These are phyloP conservation scores for Tricholaema leucomelas DNA, from an alignment of 2,113 vertebrate species.

Conservation along the genomic window DNA sequence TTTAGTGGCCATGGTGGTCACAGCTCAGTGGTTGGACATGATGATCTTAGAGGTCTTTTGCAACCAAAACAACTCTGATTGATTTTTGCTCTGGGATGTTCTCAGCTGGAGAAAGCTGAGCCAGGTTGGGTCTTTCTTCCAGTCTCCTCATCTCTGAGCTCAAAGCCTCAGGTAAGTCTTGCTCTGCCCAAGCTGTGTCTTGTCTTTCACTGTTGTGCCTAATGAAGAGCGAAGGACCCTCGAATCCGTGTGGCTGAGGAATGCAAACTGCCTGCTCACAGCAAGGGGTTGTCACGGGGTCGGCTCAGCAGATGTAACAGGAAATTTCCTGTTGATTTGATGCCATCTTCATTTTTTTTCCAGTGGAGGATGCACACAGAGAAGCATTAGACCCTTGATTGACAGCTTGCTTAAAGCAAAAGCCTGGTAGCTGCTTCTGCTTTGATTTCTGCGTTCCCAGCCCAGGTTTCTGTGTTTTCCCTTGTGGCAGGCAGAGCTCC, in stretches of 20 bases:
- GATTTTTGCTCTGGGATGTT: background rate
- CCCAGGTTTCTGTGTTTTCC: too few relatives aligned
- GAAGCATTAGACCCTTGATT: background rate
- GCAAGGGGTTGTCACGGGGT: background rate
- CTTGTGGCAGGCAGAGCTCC: background rate
- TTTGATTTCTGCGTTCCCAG: background rate
- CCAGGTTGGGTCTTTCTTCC: background rate
- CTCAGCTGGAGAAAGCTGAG: background rate
- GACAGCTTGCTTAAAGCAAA: background rate
- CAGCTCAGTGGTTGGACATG: too few relatives aligned
- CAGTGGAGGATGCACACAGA: background rate
- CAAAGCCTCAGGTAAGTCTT: background rate
- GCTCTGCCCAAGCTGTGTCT: background rate
- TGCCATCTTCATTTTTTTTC: background rate
- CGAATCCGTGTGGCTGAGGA: background rate
- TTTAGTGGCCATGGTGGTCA: too few relatives aligned
- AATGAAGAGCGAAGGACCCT: background rate
- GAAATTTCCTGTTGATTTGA: background rate
- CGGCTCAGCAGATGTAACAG: background rate
- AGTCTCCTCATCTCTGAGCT: background rate
- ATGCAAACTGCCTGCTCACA: background rate
- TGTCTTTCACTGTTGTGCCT: accelerated
- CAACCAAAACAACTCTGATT: background rate
- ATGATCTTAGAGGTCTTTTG: too few relatives aligned
- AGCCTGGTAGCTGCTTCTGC: background rate